These are phyloP conservation scores for Crioceris asparagi DNA, from an alignment of 2,888 invertebrate species.

Conservation along the genomic window DNA sequence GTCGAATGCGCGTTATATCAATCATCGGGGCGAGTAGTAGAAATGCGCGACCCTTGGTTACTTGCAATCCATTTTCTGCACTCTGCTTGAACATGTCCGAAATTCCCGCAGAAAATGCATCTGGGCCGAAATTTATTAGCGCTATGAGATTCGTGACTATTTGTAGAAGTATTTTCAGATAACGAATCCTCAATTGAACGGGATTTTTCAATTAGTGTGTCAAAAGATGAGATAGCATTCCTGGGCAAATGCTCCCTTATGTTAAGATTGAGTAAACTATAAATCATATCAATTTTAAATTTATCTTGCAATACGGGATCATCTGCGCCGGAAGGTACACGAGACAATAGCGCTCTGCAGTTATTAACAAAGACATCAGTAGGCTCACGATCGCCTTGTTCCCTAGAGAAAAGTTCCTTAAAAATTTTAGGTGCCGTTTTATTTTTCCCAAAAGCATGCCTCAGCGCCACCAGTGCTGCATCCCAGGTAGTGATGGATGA, in stretches of 20 bases:
- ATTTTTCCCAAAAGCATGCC: conserved; percentile 12
- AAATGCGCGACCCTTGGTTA: conserved; percentile 1
- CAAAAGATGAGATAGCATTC: no score
- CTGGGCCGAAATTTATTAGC: conserved; percentile 4
- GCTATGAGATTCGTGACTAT: neutral
- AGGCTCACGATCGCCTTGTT: conserved; percentile 2
- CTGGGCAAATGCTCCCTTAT: conserved; percentile 4
- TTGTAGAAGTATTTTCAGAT: neutral
- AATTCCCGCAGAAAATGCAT: conserved; percentile 6
- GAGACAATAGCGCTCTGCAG: conserved; percentile 5
- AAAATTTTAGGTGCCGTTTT: conserved; percentile 5
- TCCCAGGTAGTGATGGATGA: conserved; percentile 10
- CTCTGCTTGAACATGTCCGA: conserved; percentile 8
- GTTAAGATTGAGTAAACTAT: conserved; percentile 2
- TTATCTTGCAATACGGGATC: conserved; percentile 5
- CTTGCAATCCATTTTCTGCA: conserved; percentile 5
- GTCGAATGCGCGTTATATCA: conserved; percentile 1
- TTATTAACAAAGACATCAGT: conserved; percentile 8
- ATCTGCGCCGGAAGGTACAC: conserved; percentile 1
- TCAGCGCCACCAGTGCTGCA: conserved; percentile 10
- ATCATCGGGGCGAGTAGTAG: no score
- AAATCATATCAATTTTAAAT: conserved; percentile 7
- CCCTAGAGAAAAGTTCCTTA: conserved; percentile 5
- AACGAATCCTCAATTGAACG: conserved; percentile 7
- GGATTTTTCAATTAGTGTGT: conserved; percentile 6